Evolutionary conservation across 2,113 vertebrate species (phyloP).

Genomic region (Picathartes gymnocephalus): DNA sequence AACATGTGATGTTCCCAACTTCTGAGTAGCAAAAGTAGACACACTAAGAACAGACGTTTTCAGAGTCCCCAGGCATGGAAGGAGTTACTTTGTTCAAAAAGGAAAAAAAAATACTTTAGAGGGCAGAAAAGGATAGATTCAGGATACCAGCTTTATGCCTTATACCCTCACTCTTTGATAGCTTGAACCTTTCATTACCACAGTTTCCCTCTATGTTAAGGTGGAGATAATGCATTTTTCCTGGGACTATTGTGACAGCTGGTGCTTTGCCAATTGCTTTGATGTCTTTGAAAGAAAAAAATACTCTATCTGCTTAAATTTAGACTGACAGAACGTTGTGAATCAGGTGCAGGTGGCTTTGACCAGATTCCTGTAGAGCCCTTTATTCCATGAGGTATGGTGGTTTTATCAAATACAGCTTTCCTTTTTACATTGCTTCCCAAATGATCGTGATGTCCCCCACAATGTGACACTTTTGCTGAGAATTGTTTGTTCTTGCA

Average conservation of each 20-base stretch:
- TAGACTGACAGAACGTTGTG: neutral
- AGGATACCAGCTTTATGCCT: neutral
- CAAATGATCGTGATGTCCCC: neutral
- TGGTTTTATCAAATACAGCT: neutral
- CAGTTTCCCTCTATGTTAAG: neutral
- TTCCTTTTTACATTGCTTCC: neutral
- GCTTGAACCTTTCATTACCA: constrained; percentile 18
- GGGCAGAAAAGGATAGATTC: neutral
- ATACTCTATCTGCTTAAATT: constrained; percentile 18
- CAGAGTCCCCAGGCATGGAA: neutral
- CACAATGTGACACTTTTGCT: neutral
- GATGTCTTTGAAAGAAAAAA: constrained; percentile 34
- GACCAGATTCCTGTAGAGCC: neutral
- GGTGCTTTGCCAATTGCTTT: constrained; percentile 10
- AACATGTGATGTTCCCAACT: neutral
- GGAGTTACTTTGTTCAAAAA: neutral
- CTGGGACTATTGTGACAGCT: constrained; percentile 2
- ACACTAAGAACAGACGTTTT: neutral
- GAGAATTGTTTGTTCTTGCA: constrained; percentile 39
- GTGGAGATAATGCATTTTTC: constrained; percentile 8
- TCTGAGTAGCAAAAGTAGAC: neutral
- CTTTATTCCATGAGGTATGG: neutral
- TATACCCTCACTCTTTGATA: neutral
- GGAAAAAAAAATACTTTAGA: neutral
- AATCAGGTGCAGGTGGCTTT: constrained; percentile 3